Base-by-base conservation (phyloP, 2,888 invertebrate species). In the Arctia plantaginis region DNA sequence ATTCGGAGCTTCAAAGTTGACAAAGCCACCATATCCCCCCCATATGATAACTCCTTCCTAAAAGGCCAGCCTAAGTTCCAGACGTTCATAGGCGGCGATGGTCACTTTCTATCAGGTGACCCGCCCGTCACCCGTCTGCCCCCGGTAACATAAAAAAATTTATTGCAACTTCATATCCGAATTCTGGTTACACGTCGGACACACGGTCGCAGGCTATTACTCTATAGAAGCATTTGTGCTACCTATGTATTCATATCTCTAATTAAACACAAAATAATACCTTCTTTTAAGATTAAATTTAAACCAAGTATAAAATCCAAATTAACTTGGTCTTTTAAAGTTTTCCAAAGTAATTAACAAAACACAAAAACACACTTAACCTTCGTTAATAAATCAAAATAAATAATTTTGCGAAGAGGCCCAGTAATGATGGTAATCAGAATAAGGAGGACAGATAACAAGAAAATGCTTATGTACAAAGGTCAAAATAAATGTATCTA, bases 341-440 rank as follows among this genome's bases (percentile, higher is more conserved):
- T 35, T 65, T 35, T 65, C 35, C 20, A 35, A 23, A 65, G 8
- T 35, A 65, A 35, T 35, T 35, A 64, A 33, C 3, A 71, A 4
- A 27, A 68, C 39, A 70, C 77, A 65, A 55, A 71, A 74, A 62
- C 59, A 15, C 15, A 62, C 27, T 62, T 15, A 0, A 62, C 15
- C 4, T 59, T 59, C 33, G 65, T 66, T 66, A 71, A 74, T 73
- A 72, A 73, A 65, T 44, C 66, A 13, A 75, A 73, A 77, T 77
- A 74, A 75, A 80, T 66, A 69, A 73, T 59, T 75, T 72, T 66
- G 67, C 69, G 64, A 47, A 74, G 55, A 67, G 73, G 51, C 68
- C 71, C 30, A 72, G 69, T 85, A 82, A 80, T 76, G 81, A 75
- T 66, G 66, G 83, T 20, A 78, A 76, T 85, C 85, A 82, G 59